These are phyloP conservation scores for Plodia interpunctella DNA, from an alignment of 1,140 invertebrate genomes.

Conservation along the genomic window DNA sequence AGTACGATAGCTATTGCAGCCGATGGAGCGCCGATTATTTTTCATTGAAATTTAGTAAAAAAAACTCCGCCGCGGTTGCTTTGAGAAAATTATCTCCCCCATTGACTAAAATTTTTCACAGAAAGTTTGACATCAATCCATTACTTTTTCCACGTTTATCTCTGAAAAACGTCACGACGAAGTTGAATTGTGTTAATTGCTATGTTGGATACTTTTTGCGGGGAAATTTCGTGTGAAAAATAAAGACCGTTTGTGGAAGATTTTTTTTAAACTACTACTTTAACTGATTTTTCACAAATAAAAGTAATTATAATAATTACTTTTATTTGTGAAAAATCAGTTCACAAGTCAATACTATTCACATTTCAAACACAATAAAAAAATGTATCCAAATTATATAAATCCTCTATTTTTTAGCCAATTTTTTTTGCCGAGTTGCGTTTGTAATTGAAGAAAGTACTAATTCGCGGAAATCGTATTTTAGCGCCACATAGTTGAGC, in stretches of 20 bases:
- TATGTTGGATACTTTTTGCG: slow-evolving; percentile 52
- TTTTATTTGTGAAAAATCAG: no score
- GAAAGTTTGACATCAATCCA: slow-evolving; percentile 74
- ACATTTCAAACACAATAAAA: no score
- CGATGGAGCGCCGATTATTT: slow-evolving; percentile 55
- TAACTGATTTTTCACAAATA: no score
- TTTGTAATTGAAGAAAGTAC: no score
- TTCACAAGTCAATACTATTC: no score
- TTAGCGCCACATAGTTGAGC: background rate
- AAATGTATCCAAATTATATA: no score
- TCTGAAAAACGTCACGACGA: slow-evolving; percentile 47
- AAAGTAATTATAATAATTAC: no score
- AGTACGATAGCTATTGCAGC: slow-evolving; percentile 56
- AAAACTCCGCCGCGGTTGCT: slow-evolving; percentile 60
- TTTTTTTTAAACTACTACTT: no score
- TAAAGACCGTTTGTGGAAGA: slow-evolving; percentile 6
- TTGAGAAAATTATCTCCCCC: slow-evolving; percentile 69
- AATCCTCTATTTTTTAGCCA: no score
- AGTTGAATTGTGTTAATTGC: slow-evolving; percentile 70
- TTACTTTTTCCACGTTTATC: slow-evolving; percentile 70
- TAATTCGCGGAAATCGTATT: background rate
- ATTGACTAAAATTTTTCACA: slow-evolving; percentile 74
- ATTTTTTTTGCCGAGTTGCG: no score
- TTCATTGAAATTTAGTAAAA: slow-evolving; percentile 72
- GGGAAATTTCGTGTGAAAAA: slow-evolving; percentile 39